Percentiles rank a stretch among this genome's conserved stretches.
These are phyloP conservation scores for Malachius bipustulatus DNA, from an alignment of 2,888 invertebrate species.

Conservation along the genomic window DNA sequence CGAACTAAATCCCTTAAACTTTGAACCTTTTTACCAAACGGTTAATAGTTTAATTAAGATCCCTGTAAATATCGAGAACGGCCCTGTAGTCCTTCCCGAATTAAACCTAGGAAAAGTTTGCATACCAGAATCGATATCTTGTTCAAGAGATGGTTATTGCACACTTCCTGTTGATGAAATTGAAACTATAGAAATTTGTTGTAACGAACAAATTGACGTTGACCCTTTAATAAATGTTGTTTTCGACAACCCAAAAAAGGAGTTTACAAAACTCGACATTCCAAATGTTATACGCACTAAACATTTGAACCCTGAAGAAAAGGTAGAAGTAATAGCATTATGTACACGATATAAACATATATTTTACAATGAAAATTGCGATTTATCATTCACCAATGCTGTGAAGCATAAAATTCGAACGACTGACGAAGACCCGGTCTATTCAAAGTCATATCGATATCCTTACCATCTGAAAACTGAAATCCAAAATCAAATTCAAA, in stretches of 20 bases:
- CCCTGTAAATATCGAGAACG: constrained; percentile 12
- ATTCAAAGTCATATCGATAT: constrained; percentile 8
- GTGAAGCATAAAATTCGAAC: constrained; percentile 6
- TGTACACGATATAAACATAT: constrained; percentile 9
- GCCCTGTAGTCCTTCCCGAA: constrained; percentile 11
- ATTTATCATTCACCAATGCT: constrained; percentile 4
- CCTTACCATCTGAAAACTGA: constrained; percentile 6
- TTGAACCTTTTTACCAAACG: too few species aligned
- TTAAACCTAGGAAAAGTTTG: constrained; percentile 2
- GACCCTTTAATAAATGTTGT: constrained; percentile 10
- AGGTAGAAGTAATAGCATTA: constrained; percentile 6
- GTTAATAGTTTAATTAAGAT: constrained; percentile 7
- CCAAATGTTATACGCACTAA: constrained; percentile 9
- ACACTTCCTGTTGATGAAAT: constrained; percentile 7
- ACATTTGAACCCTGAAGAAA: constrained; percentile 12
- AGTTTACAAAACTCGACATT: not conserved
- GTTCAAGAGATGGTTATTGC: constrained; percentile 10
- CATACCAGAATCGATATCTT: constrained; percentile 11
- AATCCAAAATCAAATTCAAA: constrained; percentile 7
- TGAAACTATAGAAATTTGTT: constrained; percentile 9
- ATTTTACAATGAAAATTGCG: constrained; percentile 8
- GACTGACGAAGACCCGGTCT: constrained; percentile 4
- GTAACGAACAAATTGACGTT: constrained; percentile 11
- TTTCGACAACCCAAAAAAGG: constrained; percentile 3
- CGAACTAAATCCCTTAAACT: constrained; percentile 13